Evolutionary conservation across 2,888 invertebrate species (phyloP).

Genomic region (Sisyra nigra): DNA sequence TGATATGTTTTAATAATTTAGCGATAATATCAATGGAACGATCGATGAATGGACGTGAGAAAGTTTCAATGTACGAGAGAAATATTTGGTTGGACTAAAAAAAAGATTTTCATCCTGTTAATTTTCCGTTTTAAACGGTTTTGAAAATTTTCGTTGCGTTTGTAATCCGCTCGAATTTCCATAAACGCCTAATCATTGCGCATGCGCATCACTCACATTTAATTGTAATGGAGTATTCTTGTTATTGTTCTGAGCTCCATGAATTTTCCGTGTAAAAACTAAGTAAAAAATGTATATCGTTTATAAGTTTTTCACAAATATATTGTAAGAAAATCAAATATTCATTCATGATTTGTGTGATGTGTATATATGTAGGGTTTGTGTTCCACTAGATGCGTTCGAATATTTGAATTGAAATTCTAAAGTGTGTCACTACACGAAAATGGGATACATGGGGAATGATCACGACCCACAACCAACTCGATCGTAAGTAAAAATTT

Average conservation of each 20-base stretch:
- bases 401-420: slow-evolving; percentile 5
- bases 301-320: slow-evolving; percentile 5
- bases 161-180: background rate
- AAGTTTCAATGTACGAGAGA: too few relatives aligned
- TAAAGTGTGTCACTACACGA: slow-evolving; percentile 9
- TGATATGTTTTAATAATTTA: too few relatives aligned
- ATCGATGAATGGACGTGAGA: too few relatives aligned
- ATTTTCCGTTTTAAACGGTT: too few relatives aligned
- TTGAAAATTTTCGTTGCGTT: too few relatives aligned
- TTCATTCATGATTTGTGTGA: background rate
- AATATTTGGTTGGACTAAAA: too few relatives aligned
- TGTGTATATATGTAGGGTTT: slow-evolving; percentile 7
- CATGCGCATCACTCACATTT: slow-evolving; percentile 4
- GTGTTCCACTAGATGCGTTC: slow-evolving; percentile 2
- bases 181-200: background rate
- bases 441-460: slow-evolving; percentile 6
- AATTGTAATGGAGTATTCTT: slow-evolving; percentile 9
- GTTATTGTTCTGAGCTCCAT: slow-evolving; percentile 9
- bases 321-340: slow-evolving; percentile 1
- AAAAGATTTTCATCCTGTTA: too few relatives aligned
- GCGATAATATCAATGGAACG: too few relatives aligned
- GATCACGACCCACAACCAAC: background rate
- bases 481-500: slow-evolving; percentile 5
- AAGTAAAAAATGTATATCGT: slow-evolving; percentile 7
- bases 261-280: slow-evolving; percentile 8